Base-by-base conservation (phyloP, 1,140 invertebrate genomes). In the Proales similis region DNA sequence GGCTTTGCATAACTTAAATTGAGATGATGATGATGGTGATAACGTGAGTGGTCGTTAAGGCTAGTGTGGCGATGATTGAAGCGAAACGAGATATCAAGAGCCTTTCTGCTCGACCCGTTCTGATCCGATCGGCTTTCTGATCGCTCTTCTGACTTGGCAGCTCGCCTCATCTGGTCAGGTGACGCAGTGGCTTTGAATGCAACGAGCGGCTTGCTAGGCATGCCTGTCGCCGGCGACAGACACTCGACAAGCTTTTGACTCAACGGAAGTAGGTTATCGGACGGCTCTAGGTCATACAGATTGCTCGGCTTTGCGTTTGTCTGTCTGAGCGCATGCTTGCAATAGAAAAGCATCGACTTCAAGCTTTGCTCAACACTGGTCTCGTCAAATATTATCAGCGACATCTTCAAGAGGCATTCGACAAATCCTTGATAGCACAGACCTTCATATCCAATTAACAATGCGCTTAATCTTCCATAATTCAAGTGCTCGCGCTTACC, bases 341-440 rank as follows among this genome's bases (percentile, higher is more conserved):
- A 27, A 43, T 42, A 57, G 30, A 17, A 57, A n/a, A 57, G 17
- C 2, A 57, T 30, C 12, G 51, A 57, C 17, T 42, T 39, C 11
- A 57, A n/a, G 32, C 51, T 30, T 14, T 57, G 33, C 30, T 57
- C 51, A 17, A 57, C 39, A 19, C 24, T 42, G 39, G 14, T 3
- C 19, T 57, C 51, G 45, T 57, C 45, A 27, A 57, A 57, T 24
- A 57, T 57, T 24, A 57, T 24, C 4, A 26, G 51, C 27, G 51
- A 39, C 2, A 57, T 20, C 30, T 57, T 57, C 4, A 27, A 42
- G n/a, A 57, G 45, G 14, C 51, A 57, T 14, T 57, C 51, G 11
- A 57, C 51, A 57, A 57, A 57, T 19, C 51, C 51, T 43, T 57
- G 51, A 57, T 57, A 57, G 22, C 51, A 43, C 19, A 57, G 9